A percentile compares a stretch with the other conserved stretches of the same genome.
These are phyloP conservation scores for Hypsibius dujardini DNA, from an alignment of 1,140 invertebrate genomes.

Conservation along the genomic window DNA sequence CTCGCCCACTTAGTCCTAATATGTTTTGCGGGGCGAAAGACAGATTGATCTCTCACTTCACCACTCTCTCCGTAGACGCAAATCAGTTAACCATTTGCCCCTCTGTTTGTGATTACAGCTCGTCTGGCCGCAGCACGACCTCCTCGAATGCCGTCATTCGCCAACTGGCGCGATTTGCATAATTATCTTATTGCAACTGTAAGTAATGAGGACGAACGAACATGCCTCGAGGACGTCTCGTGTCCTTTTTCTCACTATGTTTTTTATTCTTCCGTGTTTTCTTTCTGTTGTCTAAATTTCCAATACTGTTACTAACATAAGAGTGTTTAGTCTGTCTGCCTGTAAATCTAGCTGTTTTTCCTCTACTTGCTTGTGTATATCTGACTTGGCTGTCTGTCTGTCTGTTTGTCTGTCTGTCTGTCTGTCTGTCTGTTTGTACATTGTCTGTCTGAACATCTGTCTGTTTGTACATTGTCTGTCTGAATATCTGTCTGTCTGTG, in stretches of 20 bases:
- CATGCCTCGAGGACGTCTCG: too few species aligned
- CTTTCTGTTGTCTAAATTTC: not conserved
- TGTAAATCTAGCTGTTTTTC: too few species aligned
- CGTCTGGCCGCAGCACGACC: slow-evolving; percentile 12
- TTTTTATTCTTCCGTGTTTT: not conserved
- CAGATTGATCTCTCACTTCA: not conserved
- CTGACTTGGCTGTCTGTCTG: too few species aligned
- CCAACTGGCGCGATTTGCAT: not conserved
- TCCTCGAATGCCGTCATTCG: not conserved
- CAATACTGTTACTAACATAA: not conserved
- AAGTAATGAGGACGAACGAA: too few species aligned
- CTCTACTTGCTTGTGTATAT: too few species aligned
- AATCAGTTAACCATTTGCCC: not conserved
- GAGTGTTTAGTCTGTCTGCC: too few species aligned
- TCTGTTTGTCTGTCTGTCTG: too few species aligned
- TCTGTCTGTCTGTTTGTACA: not conserved
- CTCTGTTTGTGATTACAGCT: not conserved
- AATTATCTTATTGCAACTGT: slow-evolving; percentile 12
- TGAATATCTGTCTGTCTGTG: not conserved
- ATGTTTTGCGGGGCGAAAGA: too few species aligned
- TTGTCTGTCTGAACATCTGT: too few species aligned
- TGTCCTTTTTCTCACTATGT: not conserved
- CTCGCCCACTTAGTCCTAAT: too few species aligned
- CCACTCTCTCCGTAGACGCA: not conserved
- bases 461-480: too few species aligned